Evolutionary conservation across 2,888 invertebrate genomes (phyloP), one percentile per base, ranked within the genome.

Genomic region (Lobophora halterata): DNA sequence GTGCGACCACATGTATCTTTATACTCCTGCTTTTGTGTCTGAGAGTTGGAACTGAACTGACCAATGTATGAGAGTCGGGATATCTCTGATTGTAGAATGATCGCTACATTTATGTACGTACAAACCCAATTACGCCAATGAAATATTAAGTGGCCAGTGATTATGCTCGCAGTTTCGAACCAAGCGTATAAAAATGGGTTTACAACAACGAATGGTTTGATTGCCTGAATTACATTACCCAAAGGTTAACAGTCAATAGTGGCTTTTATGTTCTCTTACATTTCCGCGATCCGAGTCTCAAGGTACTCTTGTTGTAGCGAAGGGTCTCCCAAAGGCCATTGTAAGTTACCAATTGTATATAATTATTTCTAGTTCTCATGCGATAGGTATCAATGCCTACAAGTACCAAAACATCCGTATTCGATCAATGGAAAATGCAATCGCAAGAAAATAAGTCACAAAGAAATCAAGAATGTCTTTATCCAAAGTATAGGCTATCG

Each of bases 211-310:
- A 13, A 29, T 6, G n/a, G 3, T 26, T 30, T 14, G 16, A 23
- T 42, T 36, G 43, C 27, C 37, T 27, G 28, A 38, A 26, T 25
- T 27, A 32, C 29, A 44, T 46, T 38, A 46, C 51, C 46, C 55
- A 65, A 63, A 63, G 61, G 58, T 58, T 48, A 53, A 55, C 50
- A 55, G 48, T 53, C 53, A 49, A 46, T 31, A 13, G 41, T 38
- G 29, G 55, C 34, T 29, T 57, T 52, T 58, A 58, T 55, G 45
- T 57, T 46, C 29, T 43, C 40, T 39, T 28, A 35, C 42, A 60
- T 66, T 69, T 71, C 70, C 71, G 69, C 48, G 56, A 64, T 62
- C 46, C 49, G 43, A 43, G 53, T 62, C 55, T 67, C 70, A 72
- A 73, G 70, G 70, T 56, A 55, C 61, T 63, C 69, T 55, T 63